A percentile compares a stretch with the other conserved stretches of the same genome.
Conservation (phyloP, 2,888 invertebrate genomes). For the Lysandra coridon region DNA sequence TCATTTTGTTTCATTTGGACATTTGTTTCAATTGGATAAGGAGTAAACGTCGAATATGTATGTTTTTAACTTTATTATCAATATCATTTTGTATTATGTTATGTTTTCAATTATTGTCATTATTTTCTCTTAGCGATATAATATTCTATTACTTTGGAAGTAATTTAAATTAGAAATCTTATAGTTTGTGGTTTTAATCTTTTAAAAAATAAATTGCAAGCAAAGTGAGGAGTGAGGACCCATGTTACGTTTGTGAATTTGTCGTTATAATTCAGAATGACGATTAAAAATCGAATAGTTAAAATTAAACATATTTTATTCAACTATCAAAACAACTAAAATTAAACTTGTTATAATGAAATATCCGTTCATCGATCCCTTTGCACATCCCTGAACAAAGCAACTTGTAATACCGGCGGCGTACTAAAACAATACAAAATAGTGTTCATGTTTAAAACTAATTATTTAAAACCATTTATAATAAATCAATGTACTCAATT, state of each 20-base stretch:
- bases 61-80: too few species aligned
- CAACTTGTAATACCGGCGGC: conserved; percentile 1
- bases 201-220: too few species aligned
- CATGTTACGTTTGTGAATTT: not conserved
- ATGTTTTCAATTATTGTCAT: too few species aligned
- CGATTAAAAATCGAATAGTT: not conserved
- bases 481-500: conserved; percentile 77
- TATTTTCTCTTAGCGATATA: too few species aligned
- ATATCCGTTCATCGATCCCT: not conserved
- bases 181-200: too few species aligned
- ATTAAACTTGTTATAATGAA: not conserved
- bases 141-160: too few species aligned
- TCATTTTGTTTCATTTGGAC: not conserved
- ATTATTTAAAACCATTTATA: conserved; percentile 73
- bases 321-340: not conserved
- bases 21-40: not conserved
- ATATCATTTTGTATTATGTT: too few species aligned
- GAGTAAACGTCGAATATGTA: too few species aligned
- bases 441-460: conserved; percentile 70
- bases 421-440: conserved; percentile 73
- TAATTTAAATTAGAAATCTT: too few species aligned
- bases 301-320: not conserved
- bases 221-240: too few species aligned
- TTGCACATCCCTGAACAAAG: conserved; percentile 2
- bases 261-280: not conserved